A percentile compares a stretch with the other conserved stretches of the same genome.
Evolutionary conservation across 2,797 vertebrate species (phyloP).

Genomic region (Lutjanus campechanus): DNA sequence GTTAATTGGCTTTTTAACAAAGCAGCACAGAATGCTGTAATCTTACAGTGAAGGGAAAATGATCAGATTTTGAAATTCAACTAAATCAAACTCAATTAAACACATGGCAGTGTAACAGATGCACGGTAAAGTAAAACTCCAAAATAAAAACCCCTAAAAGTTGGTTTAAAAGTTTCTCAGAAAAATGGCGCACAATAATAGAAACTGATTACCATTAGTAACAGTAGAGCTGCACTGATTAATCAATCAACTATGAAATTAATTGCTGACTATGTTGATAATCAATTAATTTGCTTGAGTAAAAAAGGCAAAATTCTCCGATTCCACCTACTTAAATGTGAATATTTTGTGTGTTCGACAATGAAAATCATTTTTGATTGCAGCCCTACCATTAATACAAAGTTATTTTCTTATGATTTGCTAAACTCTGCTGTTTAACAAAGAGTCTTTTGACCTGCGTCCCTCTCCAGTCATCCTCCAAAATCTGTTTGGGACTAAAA

Average conservation of each 20-base stretch:
- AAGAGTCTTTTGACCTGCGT: background rate
- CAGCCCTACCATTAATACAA: too few species aligned
- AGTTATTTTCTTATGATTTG: background rate
- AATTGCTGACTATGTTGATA: too few species aligned
- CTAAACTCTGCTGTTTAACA: conserved; percentile 1
- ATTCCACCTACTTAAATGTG: too few species aligned
- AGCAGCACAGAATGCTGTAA: background rate
- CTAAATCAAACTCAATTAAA: background rate
- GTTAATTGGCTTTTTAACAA: background rate
- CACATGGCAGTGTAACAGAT: background rate
- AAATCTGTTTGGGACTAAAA: conserved; percentile 26
- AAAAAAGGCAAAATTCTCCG: too few species aligned
- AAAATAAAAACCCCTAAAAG: background rate
- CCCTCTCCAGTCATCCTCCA: background rate
- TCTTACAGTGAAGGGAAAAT: background rate
- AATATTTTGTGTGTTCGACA: too few species aligned
- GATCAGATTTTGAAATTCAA: background rate
- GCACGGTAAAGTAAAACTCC: background rate
- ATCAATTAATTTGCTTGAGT: too few species aligned
- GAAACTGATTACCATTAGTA: background rate
- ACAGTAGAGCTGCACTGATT: too few species aligned
- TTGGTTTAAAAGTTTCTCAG: background rate
- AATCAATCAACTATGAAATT: too few species aligned
- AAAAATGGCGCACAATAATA: background rate
- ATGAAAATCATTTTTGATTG: too few species aligned